Conservation (phyloP, 92 coral and sea anemone genomes). For the Ricordea florida region DNA sequence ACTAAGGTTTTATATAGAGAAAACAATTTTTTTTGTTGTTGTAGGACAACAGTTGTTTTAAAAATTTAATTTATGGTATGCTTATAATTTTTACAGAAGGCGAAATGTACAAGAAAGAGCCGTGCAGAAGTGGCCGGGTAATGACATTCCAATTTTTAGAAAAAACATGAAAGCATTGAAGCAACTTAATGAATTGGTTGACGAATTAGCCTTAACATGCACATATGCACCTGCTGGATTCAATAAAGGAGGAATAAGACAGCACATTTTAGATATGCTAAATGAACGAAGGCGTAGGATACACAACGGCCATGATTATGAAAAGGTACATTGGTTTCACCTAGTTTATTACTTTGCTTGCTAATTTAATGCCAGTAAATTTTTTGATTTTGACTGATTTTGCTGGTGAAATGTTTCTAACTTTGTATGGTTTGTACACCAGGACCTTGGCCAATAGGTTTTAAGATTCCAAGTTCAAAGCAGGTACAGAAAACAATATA, state of each 20-base stretch:
- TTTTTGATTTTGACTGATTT: too few relatives aligned
- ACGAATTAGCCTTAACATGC: background rate
- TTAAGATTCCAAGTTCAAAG: too few relatives aligned
- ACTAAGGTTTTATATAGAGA: too few relatives aligned
- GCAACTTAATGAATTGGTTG: constrained; percentile 4
- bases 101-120: background rate
- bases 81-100: background rate
- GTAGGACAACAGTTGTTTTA: background rate
- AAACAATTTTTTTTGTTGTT: background rate
- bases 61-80: background rate
- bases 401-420: too few relatives aligned
- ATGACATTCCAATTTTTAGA: background rate
- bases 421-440: too few relatives aligned
- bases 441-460: too few relatives aligned
- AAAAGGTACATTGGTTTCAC: too few relatives aligned
- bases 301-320: constrained; percentile 25
- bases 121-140: background rate
- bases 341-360: too few relatives aligned
- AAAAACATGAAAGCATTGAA: background rate
- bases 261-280: constrained; percentile 30
- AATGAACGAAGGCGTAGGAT: constrained; percentile 23
- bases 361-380: too few relatives aligned
- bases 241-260: constrained; percentile 9
- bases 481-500: too few relatives aligned
- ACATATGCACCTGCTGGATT: constrained; percentile 30